These are phyloP conservation scores for Anagyrus pseudococci DNA, from an alignment of 2,888 invertebrate genomes.

Conservation along the genomic window DNA sequence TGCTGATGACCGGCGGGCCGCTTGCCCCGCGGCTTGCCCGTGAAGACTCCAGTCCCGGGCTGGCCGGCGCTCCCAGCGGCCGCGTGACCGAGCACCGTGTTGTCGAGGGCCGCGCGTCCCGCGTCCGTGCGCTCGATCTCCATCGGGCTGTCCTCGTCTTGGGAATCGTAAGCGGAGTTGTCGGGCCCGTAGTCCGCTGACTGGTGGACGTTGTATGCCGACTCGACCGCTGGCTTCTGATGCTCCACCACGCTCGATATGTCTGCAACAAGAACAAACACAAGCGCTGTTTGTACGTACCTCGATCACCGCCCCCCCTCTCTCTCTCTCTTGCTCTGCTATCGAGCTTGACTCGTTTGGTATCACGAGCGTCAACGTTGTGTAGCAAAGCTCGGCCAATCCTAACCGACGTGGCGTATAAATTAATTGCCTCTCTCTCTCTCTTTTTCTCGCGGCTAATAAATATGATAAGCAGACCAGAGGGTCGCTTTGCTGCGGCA, in stretches of 20 bases:
- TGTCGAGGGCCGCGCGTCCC: conserved; percentile 50
- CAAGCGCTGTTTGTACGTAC: conserved; percentile 1
- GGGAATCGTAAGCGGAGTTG: neutral
- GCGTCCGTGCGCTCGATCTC: conserved; percentile 5
- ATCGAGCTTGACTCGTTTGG: too few species aligned
- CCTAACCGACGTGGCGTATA: too few species aligned
- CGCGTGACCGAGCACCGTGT: conserved; percentile 53
- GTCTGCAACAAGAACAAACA: conserved; percentile 64
- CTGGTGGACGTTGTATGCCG: conserved; percentile 61
- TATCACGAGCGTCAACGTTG: too few species aligned
- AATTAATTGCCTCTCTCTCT: too few species aligned
- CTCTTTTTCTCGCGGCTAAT: too few species aligned
- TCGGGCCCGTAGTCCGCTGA: conserved; percentile 3
- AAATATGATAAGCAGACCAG: too few species aligned
- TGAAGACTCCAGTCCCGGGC: conserved; percentile 28
- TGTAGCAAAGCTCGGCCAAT: too few species aligned
- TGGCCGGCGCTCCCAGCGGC: conserved; percentile 41
- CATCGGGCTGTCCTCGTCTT: neutral
- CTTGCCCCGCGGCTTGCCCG: conserved; percentile 7
- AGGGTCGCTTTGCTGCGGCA: too few species aligned
- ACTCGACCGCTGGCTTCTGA: conserved; percentile 37
- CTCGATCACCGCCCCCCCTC: too few species aligned
- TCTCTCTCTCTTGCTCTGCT: too few species aligned
- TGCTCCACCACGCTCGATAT: conserved; percentile 73
- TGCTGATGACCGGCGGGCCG: conserved; percentile 12